phyloP scores from a whole-genome alignment of 2,113 vertebrate species.

The Zosterops japonicus region DNA sequence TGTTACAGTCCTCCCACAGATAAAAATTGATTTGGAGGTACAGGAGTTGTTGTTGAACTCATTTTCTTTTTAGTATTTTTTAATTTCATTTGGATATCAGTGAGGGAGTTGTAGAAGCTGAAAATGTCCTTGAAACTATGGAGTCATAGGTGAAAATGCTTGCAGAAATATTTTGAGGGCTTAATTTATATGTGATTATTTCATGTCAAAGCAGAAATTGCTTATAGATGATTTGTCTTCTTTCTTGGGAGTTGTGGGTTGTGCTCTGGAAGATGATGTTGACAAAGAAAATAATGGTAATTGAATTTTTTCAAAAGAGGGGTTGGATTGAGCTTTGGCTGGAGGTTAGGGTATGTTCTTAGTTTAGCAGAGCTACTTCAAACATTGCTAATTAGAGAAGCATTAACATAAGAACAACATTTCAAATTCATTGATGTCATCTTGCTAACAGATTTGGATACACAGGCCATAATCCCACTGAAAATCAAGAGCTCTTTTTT shows the following conservation, averaged over 20 bases:
- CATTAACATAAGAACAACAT: conserved; percentile 57
- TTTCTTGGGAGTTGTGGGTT: neutral
- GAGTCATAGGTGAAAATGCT: neutral
- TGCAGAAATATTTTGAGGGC: neutral
- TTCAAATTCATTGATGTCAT: conserved; percentile 60
- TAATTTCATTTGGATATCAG: neutral
- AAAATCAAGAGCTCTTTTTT: conserved; percentile 17
- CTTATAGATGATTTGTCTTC: neutral
- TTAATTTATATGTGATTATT: neutral
- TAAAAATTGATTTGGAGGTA: neutral
- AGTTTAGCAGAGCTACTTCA: conserved; percentile 57
- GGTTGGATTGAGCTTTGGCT: conserved; percentile 19
- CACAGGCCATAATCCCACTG: neutral
- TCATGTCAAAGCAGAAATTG: neutral
- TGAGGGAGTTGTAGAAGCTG: neutral
- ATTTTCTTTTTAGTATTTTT: neutral
- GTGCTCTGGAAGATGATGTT: neutral
- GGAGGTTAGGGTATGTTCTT: conserved; percentile 49
- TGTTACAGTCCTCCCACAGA: neutral
- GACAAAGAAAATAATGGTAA: conserved; percentile 35
- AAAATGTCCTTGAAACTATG: neutral
- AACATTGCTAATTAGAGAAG: conserved; percentile 59
- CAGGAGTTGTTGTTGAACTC: neutral
- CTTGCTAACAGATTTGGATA: conserved; percentile 61
- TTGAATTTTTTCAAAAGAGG: conserved; percentile 10